Percentiles rank a stretch among this genome's conserved stretches.
These are phyloP conservation scores for Dryobates pubescens DNA, from an alignment of 2,797 vertebrate species.

Conservation along the genomic window DNA sequence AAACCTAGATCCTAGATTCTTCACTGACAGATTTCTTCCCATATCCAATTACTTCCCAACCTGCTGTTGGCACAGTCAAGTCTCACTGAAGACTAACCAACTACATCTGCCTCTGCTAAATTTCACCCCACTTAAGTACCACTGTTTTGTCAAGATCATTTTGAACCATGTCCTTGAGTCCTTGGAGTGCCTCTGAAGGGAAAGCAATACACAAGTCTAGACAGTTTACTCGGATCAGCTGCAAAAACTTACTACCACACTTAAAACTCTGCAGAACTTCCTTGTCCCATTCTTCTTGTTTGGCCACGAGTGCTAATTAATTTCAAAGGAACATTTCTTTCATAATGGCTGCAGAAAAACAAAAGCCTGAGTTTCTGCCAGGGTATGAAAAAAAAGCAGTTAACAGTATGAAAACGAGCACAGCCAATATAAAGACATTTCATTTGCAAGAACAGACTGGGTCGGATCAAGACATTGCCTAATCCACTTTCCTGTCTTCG, in stretches of 20 bases:
- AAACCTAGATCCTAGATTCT: neutral
- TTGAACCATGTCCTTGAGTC: neutral
- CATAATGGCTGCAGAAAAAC: neutral
- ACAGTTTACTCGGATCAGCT: neutral
- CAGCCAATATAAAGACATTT: neutral
- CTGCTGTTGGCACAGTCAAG: neutral
- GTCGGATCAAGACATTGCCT: neutral
- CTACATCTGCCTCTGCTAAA: neutral
- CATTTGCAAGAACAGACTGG: neutral
- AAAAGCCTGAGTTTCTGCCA: neutral
- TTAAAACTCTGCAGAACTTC: neutral
- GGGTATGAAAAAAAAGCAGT: neutral
- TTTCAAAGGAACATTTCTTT: neutral
- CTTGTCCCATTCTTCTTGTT: neutral
- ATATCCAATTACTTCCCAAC: neutral
- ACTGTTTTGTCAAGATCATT: neutral
- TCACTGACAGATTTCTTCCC: neutral
- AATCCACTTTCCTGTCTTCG: neutral
- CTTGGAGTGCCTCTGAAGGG: neutral
- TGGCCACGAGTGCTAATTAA: rapidly evolving
- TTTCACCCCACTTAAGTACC: neutral
- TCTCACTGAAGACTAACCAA: neutral
- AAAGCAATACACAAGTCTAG: neutral
- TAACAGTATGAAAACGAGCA: neutral
- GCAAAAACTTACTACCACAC: neutral